phyloP scores from a whole-genome alignment of 1,140 invertebrate species.

The Brachionus rotundiformis region DNA sequence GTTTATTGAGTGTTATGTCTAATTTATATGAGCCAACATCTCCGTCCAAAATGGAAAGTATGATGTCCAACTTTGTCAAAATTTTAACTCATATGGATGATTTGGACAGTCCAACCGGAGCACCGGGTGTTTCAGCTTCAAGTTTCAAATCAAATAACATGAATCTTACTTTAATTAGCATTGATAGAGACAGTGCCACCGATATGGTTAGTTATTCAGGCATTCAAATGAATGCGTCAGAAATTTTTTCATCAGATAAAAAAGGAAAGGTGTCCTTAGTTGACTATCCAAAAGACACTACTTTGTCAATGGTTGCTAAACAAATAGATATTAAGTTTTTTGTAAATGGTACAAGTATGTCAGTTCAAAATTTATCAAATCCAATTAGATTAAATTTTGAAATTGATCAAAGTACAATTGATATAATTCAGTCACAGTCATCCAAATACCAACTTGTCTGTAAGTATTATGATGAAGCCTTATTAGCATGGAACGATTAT shows the following conservation, averaged over 20 bases:
- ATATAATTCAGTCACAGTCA: neutral
- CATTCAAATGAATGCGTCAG: neutral
- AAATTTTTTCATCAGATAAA: constrained; percentile 1
- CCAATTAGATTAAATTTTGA: constrained; percentile 4
- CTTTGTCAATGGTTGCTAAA: neutral
- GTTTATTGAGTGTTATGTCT: constrained; percentile 11
- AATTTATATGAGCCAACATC: neutral
- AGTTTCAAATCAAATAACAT: neutral
- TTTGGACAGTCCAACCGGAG: neutral
- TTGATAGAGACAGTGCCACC: neutral
- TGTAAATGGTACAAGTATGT: neutral
- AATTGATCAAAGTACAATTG: constrained; percentile 23
- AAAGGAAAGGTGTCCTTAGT: neutral
- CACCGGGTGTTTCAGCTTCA: neutral
- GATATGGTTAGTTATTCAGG: neutral
- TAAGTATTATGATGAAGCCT: constrained; percentile 34
- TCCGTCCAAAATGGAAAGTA: neutral
- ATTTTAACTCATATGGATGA: neutral
- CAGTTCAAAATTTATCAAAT: neutral
- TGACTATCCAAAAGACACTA: neutral
- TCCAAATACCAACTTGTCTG: neutral
- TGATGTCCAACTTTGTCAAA: neutral
- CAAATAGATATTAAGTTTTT: constrained; percentile 40
- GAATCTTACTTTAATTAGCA: neutral
- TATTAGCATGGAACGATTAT: neutral